A percentile compares a stretch with the other conserved stretches of the same genome.
Conservation (phyloP, 2,888 invertebrate species). For the Nephrotoma flavescens region DNA sequence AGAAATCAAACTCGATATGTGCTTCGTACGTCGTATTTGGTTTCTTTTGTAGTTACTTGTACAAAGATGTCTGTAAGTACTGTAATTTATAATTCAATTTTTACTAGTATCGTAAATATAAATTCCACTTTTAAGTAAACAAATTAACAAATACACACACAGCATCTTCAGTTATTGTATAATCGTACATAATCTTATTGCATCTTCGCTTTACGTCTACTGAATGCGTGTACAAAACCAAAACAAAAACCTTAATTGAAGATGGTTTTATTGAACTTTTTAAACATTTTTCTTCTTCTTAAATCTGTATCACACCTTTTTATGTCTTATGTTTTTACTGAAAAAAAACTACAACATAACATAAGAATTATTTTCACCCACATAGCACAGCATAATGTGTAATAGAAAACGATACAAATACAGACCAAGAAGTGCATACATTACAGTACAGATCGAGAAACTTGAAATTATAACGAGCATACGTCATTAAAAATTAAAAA, state of each 20-base stretch:
- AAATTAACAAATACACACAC: background rate
- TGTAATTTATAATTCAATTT: background rate
- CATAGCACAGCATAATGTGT: background rate
- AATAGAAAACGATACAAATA: background rate
- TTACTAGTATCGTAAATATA: background rate
- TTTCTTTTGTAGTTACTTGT: background rate
- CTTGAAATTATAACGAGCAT: background rate
- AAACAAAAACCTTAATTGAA: background rate
- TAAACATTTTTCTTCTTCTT: background rate
- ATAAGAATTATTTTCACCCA: background rate
- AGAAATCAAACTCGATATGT: too few relatives aligned
- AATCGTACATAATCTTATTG: background rate
- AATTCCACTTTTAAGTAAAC: background rate
- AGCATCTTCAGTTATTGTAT: background rate
- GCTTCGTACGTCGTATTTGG: too few relatives aligned
- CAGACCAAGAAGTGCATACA: background rate
- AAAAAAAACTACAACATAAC: background rate
- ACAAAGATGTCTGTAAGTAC: background rate
- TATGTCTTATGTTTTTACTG: background rate
- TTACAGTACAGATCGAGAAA: background rate
- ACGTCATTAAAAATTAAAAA: too few relatives aligned
- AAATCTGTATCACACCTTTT: background rate
- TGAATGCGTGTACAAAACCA: background rate
- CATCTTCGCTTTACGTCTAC: background rate
- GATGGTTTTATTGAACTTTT: background rate